A percentile compares a stretch with the other conserved stretches of the same genome.
phyloP scores from a whole-genome alignment of 1,140 invertebrate genomes.

The Chymomyza costata region DNA sequence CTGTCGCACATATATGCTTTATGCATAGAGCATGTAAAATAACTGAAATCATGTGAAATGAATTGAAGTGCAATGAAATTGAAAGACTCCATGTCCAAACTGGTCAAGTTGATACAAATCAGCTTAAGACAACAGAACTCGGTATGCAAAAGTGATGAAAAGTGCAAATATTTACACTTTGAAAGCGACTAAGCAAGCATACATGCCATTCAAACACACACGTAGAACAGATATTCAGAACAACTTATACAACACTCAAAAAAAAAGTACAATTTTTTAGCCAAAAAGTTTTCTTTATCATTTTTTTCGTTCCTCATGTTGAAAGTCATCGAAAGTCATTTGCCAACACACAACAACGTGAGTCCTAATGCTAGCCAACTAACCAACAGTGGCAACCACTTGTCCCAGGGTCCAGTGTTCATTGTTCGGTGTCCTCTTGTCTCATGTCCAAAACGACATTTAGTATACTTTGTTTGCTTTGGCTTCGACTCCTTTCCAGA shows the following conservation, averaged over 20 bases:
- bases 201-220: too few relatives aligned
- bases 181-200: too few relatives aligned
- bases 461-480: slow-evolving; percentile 71
- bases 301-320: slow-evolving; percentile 3
- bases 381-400: neutral
- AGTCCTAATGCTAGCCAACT: too few relatives aligned
- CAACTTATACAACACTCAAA: too few relatives aligned
- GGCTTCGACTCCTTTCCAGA: slow-evolving; percentile 5
- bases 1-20: too few relatives aligned
- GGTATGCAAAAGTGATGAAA: slow-evolving; percentile 4
- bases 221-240: too few relatives aligned
- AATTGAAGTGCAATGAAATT: too few relatives aligned
- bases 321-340: slow-evolving; percentile 64
- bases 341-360: slow-evolving; percentile 29
- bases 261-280: slow-evolving; percentile 4
- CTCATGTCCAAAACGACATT: slow-evolving; percentile 50
- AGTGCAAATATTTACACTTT: slow-evolving; percentile 2
- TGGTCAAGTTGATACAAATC: too few relatives aligned
- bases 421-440: slow-evolving; percentile 5
- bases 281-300: slow-evolving; percentile 3
- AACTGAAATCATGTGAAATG: too few relatives aligned
- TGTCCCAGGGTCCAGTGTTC: slow-evolving; percentile 6
- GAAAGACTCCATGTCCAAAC: too few relatives aligned
- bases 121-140: slow-evolving; percentile 62
- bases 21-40: too few relatives aligned